Conservation (phyloP, 2,888 invertebrate genomes). For the Beris chalybata region DNA sequence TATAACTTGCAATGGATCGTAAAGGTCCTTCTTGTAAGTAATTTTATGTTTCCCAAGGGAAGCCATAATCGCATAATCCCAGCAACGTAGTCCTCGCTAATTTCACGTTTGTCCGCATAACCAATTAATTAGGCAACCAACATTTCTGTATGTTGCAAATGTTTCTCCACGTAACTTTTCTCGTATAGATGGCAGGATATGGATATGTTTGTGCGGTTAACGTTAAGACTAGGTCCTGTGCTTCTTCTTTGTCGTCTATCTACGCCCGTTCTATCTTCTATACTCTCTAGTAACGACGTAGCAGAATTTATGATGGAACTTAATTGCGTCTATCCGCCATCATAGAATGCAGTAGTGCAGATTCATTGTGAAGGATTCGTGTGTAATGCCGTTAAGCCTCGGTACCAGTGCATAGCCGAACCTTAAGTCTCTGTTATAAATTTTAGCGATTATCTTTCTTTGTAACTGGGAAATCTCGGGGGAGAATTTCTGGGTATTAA, state of each 20-base stretch:
- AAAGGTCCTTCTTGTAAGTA: too few relatives aligned
- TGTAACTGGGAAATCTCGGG: conserved; percentile 7
- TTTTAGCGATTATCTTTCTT: conserved; percentile 16
- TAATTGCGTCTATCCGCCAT: conserved; percentile 14
- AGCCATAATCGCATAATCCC: conserved; percentile 11
- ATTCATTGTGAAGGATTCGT: conserved; percentile 3
- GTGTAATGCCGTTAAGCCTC: conserved; percentile 2
- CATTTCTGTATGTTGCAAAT: too few relatives aligned
- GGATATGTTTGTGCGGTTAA: background rate
- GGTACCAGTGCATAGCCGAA: conserved; percentile 1
- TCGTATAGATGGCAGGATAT: too few relatives aligned
- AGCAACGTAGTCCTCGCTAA: conserved; percentile 8
- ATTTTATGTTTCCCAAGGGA: too few relatives aligned
- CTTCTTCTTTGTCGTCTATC: background rate
- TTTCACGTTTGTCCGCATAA: conserved; percentile 14
- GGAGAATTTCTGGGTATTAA: conserved; percentile 11
- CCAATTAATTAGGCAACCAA: conserved; percentile 15
- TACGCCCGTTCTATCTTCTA: background rate
- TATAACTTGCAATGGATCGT: too few relatives aligned
- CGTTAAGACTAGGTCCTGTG: background rate
- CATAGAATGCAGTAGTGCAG: conserved; percentile 9
- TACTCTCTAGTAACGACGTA: background rate
- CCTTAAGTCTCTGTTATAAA: conserved; percentile 5
- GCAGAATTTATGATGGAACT: conserved; percentile 1
- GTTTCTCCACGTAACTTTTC: too few relatives aligned